Evolutionary conservation across 2,797 vertebrate genomes (phyloP).

Genomic region (Myotis myotis): DNA sequence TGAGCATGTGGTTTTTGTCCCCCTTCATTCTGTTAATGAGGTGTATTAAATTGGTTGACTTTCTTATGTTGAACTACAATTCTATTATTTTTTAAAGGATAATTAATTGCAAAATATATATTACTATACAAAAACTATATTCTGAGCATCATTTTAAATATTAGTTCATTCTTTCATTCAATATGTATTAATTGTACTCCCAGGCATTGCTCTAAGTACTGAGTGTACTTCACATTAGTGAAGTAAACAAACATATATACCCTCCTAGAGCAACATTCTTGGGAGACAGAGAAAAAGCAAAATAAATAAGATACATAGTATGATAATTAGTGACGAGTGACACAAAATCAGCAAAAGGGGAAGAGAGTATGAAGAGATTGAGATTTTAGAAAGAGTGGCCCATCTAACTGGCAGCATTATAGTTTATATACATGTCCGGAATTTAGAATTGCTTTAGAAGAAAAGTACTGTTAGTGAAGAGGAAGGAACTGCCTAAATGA

Average conservation of each 20-base stretch:
- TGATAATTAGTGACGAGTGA: neutral
- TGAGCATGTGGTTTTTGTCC: neutral
- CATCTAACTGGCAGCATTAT: neutral
- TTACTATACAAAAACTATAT: slow-evolving; percentile 7
- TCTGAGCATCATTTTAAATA: neutral
- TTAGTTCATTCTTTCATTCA: slow-evolving; percentile 13
- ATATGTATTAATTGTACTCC: neutral
- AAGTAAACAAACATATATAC: neutral
- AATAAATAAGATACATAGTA: neutral
- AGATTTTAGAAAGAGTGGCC: neutral
- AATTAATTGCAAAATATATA: neutral
- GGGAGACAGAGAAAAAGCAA: neutral
- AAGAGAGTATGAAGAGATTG: neutral
- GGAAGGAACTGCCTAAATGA: neutral
- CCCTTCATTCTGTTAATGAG: neutral
- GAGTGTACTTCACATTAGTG: neutral
- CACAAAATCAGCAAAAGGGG: neutral
- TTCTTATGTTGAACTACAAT: slow-evolving; percentile 13
- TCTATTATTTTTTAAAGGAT: neutral
- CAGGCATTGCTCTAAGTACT: neutral
- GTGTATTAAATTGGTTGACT: neutral
- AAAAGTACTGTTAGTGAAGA: neutral
- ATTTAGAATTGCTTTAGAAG: neutral
- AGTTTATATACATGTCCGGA: neutral
- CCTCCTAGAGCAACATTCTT: neutral